Evolutionary conservation across 2,797 vertebrate genomes (phyloP).

Genomic region (Neomorphus geoffroyi): DNA sequence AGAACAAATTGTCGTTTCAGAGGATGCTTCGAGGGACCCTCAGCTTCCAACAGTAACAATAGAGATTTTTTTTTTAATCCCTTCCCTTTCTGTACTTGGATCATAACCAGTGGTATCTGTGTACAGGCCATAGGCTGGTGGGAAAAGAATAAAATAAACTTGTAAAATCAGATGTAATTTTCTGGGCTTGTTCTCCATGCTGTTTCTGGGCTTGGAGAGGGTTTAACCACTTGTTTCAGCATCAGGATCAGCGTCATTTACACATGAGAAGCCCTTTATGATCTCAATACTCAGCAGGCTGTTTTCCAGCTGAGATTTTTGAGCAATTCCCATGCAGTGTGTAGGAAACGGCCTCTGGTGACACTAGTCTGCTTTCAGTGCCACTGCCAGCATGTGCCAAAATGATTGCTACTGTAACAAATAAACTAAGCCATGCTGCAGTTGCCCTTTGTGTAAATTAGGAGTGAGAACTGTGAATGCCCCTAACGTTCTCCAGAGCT

Average conservation of each 20-base stretch:
- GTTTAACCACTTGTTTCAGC: background rate
- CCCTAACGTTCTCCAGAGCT: background rate
- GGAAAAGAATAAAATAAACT: background rate
- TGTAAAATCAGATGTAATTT: background rate
- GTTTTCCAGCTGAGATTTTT: slow-evolving; percentile 53
- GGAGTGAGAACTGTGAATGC: background rate
- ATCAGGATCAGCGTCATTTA: background rate
- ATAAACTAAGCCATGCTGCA: background rate
- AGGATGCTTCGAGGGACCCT: background rate
- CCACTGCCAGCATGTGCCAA: background rate
- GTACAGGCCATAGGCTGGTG: background rate
- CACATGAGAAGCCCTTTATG: background rate
- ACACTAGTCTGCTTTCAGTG: background rate
- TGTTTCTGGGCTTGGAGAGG: background rate
- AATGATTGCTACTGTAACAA: background rate
- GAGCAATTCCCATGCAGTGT: background rate
- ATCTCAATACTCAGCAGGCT: background rate
- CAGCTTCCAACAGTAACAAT: background rate
- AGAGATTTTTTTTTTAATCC: background rate
- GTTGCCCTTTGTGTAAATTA: background rate
- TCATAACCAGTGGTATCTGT: background rate
- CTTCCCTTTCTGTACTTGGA: background rate
- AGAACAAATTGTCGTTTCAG: fast-evolving
- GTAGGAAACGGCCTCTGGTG: slow-evolving; percentile 62
- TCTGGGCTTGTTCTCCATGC: background rate